Percentiles rank a stretch among this genome's conserved stretches.
Conservation (phyloP, 2,113 vertebrate genomes). For the Forbesichthys agassizii region DNA sequence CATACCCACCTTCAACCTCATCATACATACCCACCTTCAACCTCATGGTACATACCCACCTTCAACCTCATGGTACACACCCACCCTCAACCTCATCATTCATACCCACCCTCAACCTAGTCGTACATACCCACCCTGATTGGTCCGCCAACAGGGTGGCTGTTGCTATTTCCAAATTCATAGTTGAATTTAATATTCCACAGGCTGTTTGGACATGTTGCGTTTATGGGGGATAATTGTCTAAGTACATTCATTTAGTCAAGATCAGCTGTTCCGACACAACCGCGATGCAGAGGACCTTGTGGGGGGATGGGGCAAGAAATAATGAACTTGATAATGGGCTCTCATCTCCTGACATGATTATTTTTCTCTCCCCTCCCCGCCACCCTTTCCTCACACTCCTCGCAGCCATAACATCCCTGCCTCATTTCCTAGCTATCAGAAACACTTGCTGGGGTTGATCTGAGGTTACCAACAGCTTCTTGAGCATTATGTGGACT, state of each 20-base stretch:
- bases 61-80: no score
- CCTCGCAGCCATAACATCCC: not conserved
- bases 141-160: slow-evolving; percentile 17
- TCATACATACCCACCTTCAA: no score
- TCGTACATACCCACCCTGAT: not conserved
- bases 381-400: slow-evolving; percentile 4
- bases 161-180: slow-evolving; percentile 20
- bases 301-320: slow-evolving; percentile 25
- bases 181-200: slow-evolving; percentile 21
- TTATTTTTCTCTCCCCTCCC: slow-evolving; percentile 6
- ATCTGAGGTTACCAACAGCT: no score
- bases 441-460: not conserved
- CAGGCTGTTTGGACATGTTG: slow-evolving; percentile 16
- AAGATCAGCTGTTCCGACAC: slow-evolving; percentile 10
- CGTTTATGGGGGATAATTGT: slow-evolving; percentile 24
- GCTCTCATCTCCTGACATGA: slow-evolving; percentile 30
- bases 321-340: slow-evolving; percentile 76
- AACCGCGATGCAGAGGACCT: slow-evolving; percentile 20
- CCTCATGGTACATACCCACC: no score
- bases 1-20: no score
- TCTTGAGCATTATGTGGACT: no score
- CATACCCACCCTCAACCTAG: slow-evolving; percentile 17
- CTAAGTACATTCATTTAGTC: slow-evolving; percentile 31
- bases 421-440: slow-evolving; percentile 23
- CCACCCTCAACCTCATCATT: no score